A percentile compares a stretch with the other conserved stretches of the same genome.
Conservation (phyloP, 1,140 invertebrate genomes). For the Pachypeltis micranthus region DNA sequence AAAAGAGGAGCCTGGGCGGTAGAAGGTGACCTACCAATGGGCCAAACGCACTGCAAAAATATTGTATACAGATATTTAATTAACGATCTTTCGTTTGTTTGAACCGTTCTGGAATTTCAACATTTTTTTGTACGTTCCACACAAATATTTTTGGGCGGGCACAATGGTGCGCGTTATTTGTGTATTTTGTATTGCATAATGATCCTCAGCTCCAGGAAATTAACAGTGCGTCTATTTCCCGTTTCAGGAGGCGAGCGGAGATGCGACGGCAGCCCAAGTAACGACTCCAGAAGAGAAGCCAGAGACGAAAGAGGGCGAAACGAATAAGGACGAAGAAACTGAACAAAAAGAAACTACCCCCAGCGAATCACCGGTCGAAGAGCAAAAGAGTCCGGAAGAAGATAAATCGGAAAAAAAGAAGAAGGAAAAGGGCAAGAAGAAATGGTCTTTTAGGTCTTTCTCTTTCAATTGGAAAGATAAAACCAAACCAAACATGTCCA, state of each 20-base stretch:
- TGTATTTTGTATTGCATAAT: no score
- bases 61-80: no score
- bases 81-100: no score
- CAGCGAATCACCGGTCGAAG: slow-evolving; percentile 37
- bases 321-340: slow-evolving; percentile 20
- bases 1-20: no score
- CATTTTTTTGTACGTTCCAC: no score
- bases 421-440: slow-evolving; percentile 73
- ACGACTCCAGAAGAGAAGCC: slow-evolving; percentile 40
- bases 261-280: slow-evolving; percentile 37
- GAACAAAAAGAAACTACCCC: slow-evolving; percentile 26
- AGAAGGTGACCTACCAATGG: no score
- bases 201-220: no score
- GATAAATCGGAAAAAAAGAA: slow-evolving; percentile 46
- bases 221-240: slow-evolving; percentile 16
- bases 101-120: no score
- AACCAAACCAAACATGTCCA: slow-evolving; percentile 49
- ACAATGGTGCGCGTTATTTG: no score
- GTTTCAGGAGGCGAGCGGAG: slow-evolving; percentile 42
- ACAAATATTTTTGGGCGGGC: no score
- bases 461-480: slow-evolving; percentile 76
- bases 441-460: slow-evolving; percentile 73
- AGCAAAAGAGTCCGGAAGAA: slow-evolving; percentile 44
- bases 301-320: slow-evolving; percentile 8
- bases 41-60: no score